These are phyloP conservation scores for Tichodroma muraria DNA, from an alignment of 2,113 vertebrate species.

Conservation along the genomic window DNA sequence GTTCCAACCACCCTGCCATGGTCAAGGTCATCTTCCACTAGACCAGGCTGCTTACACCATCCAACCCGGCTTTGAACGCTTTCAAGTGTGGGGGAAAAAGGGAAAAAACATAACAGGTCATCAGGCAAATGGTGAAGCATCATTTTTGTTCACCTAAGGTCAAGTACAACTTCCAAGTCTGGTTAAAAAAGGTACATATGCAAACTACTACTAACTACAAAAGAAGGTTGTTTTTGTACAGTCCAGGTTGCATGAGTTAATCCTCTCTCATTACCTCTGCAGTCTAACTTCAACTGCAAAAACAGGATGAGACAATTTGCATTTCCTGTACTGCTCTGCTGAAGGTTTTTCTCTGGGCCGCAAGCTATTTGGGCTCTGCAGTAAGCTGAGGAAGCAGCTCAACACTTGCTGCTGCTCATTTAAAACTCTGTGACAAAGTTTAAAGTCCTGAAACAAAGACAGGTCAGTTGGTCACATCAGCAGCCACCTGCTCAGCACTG, in stretches of 20 bases:
- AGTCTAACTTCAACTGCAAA: neutral
- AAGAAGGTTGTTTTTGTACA: neutral
- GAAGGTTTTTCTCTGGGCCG: neutral
- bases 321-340: neutral
- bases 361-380: neutral
- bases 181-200: neutral
- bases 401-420: neutral
- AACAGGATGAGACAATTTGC: neutral
- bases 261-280: neutral
- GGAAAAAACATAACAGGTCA: neutral
- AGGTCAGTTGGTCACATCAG: neutral
- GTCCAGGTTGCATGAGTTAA: neutral
- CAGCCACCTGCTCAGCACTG: neutral
- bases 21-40: neutral
- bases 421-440: neutral
- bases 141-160: neutral
- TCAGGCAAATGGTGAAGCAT: neutral
- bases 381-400: neutral
- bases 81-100: neutral
- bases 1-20: neutral
- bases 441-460: neutral
- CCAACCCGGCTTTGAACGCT: neutral
- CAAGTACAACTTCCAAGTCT: neutral
- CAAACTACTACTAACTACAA: neutral
- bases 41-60: neutral